Conservation (phyloP, 2,113 vertebrate genomes). For the Hucho hucho region DNA sequence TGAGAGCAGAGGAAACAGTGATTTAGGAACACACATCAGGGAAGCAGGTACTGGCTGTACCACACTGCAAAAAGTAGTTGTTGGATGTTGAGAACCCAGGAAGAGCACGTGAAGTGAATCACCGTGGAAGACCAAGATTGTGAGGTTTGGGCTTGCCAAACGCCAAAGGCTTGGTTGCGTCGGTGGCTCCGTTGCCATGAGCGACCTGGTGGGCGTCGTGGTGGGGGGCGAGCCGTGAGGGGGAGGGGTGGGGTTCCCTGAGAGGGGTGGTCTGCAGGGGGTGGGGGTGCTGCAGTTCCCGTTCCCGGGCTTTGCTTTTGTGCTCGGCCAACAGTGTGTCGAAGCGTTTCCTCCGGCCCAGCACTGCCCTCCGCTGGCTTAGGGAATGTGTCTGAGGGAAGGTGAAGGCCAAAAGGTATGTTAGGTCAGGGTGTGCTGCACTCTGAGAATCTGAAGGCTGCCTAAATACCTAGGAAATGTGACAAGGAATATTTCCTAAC, state of each 20-base stretch:
- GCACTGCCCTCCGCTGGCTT: slow-evolving; percentile 97
- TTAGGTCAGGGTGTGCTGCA: not conserved
- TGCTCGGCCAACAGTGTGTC: slow-evolving; percentile 96
- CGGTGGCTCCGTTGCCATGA: slow-evolving; percentile 82
- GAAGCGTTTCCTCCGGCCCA: slow-evolving; percentile 96
- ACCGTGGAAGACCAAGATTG: slow-evolving; percentile 97
- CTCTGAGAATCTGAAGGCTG: not conserved
- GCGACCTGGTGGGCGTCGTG: slow-evolving; percentile 86
- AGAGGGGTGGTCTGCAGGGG: slow-evolving; percentile 90
- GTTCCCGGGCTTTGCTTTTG: slow-evolving; percentile 95
- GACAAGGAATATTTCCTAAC: not conserved
- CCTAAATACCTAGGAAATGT: not conserved
- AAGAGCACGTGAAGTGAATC: slow-evolving; percentile 36
- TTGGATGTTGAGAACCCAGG: not conserved
- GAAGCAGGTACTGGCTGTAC: not conserved
- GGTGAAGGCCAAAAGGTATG: slow-evolving; percentile 3
- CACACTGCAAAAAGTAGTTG: not conserved
- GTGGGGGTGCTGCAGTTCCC: slow-evolving; percentile 90
- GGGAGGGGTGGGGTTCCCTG: slow-evolving; percentile 94
- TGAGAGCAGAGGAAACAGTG: slow-evolving; percentile 46
- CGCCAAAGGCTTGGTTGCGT: slow-evolving; percentile 87
- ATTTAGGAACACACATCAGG: slow-evolving; percentile 3
- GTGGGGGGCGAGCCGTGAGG: slow-evolving; percentile 82
- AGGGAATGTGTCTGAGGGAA: slow-evolving; percentile 95
- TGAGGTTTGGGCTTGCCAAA: slow-evolving; percentile 92